Evolutionary conservation across 2,888 invertebrate species (phyloP), one percentile per base, ranked within the genome.

Genomic region (Cryptocephalus moraei): DNA sequence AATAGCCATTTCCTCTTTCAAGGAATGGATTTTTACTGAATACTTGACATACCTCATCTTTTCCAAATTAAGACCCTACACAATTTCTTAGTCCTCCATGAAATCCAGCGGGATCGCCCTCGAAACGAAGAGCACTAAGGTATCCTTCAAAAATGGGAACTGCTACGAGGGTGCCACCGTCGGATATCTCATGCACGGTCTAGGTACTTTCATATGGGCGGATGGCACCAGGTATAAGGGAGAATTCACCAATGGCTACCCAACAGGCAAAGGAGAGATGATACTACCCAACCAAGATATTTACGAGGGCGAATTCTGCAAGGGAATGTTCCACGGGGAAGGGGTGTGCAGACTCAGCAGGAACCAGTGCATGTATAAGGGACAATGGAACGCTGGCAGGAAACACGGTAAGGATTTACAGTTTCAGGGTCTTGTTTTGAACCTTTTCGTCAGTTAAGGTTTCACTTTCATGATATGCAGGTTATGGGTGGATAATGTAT

Each of bases 161-260:
- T 45, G 66, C 1, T 81, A 79, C 56, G 73, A 74, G 60, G 81
- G 81, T 14, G 63, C 69, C 34, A 68, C 77, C 45, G 74, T 72
- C 12, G 73, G 72, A 63, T 75, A 74, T 58, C 65, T 75, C 53
- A 79, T 81, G 76, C 70, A 80, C 53, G 80, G 80, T 1, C 67
- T 72, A 52, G 81, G 81, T 4, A 69, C 69, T 4, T 80, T 75
- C 60, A 69, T 67, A 46, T 81, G 80, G 81, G 63, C 70, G 1
- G 74, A 80, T 62, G 80, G 80, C 39, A 74, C 77, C 2, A 61
- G 72, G 32, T 81, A 78, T 56, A 67, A 75, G 80, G 81, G 81
- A 8, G 62, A 75, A 33, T 81, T 81, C 59, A 65, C 71, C 55
- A 62, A 74, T 33, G 80, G 80, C 51, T 69, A 71, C 59, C 77